Conservation (phyloP, 2,888 invertebrate species). For the Ormyrus rosae region DNA sequence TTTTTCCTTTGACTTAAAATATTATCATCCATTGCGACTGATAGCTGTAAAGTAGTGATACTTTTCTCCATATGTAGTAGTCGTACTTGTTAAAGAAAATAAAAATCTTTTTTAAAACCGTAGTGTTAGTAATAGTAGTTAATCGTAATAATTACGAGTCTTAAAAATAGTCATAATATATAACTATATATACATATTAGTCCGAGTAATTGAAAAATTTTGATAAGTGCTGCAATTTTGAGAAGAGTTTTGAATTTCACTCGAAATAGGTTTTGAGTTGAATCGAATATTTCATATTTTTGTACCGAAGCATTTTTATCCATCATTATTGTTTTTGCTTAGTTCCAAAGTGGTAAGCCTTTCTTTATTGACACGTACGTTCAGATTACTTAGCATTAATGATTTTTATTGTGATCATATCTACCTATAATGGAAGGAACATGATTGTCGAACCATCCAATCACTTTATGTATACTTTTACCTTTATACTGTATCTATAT, state of each 20-base stretch:
- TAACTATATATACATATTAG: not conserved
- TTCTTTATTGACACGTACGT: slow-evolving; percentile 1
- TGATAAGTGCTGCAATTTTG: slow-evolving; percentile 26
- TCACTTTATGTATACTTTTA: not conserved
- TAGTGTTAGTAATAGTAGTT: slow-evolving; percentile 25
- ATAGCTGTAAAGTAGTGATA: slow-evolving; percentile 42
- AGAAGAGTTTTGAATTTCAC: not conserved
- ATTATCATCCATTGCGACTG: slow-evolving; percentile 44
- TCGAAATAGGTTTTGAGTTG: not conserved
- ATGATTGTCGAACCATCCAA: slow-evolving; percentile 51
- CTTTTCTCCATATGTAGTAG: slow-evolving; percentile 18
- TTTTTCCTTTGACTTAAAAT: slow-evolving; percentile 30
- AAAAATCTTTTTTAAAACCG: slow-evolving; percentile 24
- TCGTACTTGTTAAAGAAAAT: slow-evolving; percentile 23
- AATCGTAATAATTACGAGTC: not conserved
- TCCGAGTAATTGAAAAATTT: not conserved
- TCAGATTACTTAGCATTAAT: not conserved
- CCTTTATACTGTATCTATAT: slow-evolving; percentile 17
- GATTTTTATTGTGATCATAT: slow-evolving; percentile 5
- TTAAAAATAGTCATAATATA: not conserved
- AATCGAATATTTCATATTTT: not conserved
- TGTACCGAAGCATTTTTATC: not conserved
- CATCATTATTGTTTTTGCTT: not conserved
- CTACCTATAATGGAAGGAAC: slow-evolving; percentile 48
- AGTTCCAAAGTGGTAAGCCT: slow-evolving; percentile 45